phyloP scores from a whole-genome alignment of 2,888 invertebrate genomes.

The Cephonodes hylas region DNA sequence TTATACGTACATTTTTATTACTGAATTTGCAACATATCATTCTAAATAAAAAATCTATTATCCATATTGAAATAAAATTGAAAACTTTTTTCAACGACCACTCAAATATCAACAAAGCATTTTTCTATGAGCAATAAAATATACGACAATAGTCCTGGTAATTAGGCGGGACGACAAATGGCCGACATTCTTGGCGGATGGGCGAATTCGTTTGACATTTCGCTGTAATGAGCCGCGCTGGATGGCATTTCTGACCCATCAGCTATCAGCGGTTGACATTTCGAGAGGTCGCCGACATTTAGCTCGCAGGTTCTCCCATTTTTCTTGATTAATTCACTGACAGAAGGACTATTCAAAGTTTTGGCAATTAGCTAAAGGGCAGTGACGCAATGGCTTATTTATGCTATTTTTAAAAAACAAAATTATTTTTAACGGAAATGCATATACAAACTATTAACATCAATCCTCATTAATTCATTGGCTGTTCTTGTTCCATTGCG shows the following conservation, averaged over 20 bases:
- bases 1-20: no score
- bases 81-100: no score
- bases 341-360: not conserved
- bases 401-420: no score
- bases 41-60: no score
- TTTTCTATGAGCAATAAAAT: not conserved
- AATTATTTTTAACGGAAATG: no score
- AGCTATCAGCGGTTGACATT: not conserved
- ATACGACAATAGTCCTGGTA: not conserved
- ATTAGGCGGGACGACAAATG: not conserved
- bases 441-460: no score
- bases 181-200: slow-evolving; percentile 15
- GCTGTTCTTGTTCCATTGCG: no score
- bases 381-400: no score
- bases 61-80: no score
- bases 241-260: slow-evolving; percentile 8
- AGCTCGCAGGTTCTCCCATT: not conserved
- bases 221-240: slow-evolving; percentile 1
- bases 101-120: not conserved
- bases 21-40: no score
- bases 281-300: slow-evolving; percentile 3
- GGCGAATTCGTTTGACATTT: slow-evolving; percentile 11
- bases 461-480: no score
- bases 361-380: no score
- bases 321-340: not conserved